Conservation (phyloP, 1,140 invertebrate genomes). For the Probaryconus sp. region DNA sequence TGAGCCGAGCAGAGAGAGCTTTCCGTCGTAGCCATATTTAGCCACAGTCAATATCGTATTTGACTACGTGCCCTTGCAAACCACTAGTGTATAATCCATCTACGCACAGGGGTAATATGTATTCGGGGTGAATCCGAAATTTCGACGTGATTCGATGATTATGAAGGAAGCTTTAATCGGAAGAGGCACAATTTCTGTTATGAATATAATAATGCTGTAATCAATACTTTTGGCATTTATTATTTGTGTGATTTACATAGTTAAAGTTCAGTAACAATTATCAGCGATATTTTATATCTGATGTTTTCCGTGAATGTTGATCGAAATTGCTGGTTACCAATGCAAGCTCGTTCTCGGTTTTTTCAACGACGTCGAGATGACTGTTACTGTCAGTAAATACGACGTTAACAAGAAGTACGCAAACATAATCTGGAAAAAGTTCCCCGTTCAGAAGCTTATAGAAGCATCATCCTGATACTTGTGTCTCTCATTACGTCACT, state of each 20-base stretch:
- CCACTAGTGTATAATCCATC: slow-evolving; percentile 65
- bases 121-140: slow-evolving; percentile 26
- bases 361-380: slow-evolving; percentile 51
- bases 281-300: too few relatives aligned
- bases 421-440: slow-evolving; percentile 61
- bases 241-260: too few relatives aligned
- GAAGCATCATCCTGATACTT: slow-evolving; percentile 54
- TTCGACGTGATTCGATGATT: slow-evolving; percentile 44
- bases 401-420: slow-evolving; percentile 64
- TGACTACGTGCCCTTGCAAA: slow-evolving; percentile 67
- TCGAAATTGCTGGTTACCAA: slow-evolving; percentile 27
- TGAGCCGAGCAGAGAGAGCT: slow-evolving; percentile 38
- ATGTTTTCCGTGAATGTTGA: slow-evolving; percentile 14
- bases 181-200: slow-evolving; percentile 16
- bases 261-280: too few relatives aligned
- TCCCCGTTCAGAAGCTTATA: slow-evolving; percentile 43
- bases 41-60: slow-evolving; percentile 60
- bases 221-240: slow-evolving; percentile 13
- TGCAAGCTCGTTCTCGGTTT: slow-evolving; percentile 16
- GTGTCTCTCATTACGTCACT: slow-evolving; percentile 58
- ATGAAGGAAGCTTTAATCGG: slow-evolving; percentile 11
- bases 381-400: slow-evolving; percentile 61
- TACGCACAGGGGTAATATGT: slow-evolving; percentile 49
- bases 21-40: slow-evolving; percentile 54
- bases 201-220: slow-evolving; percentile 10